Evolutionary conservation across 2,113 vertebrate species (phyloP), one percentile per base, ranked within the genome.

Genomic region (Hippocampus barbouri): DNA sequence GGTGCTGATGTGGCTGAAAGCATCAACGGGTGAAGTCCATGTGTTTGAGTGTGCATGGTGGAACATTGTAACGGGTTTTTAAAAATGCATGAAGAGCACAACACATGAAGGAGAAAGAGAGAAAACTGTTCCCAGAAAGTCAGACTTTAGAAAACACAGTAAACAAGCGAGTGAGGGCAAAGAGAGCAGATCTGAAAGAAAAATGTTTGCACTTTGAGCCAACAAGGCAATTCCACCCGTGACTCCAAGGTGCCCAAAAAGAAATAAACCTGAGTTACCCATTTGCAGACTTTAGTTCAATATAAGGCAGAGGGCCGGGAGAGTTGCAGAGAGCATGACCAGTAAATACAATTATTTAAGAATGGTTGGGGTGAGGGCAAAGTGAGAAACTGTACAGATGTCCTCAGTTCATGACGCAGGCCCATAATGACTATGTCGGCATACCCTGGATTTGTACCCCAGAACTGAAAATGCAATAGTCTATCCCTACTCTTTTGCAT

Each of bases 241-340:
- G 84, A 92, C 90, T 94, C 92, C 91, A 85, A 89, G 91, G 88
- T 85, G 89, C 90, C 89, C 84, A 90, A 90, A 91, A 86, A 91
- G 85, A 90, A 86, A 89, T 85, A 90, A 93, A 93, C 90, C 90
- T 92, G 86, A 91, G 91, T 91, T 94, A 92, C 90, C 93, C 93
- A 94, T 95, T 94, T 94, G 87, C 92, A 90, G 91, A 90, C 89
- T 91, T 94, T 94, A 94, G 92, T 94, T 94, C 90, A 74, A 92
- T 91, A 90, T 90, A 89, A 83, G 79, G 74, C 82, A 54, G 75
- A 76, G 84, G 85, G 84, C 83, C 84, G 83, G 54, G 83, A 92
- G 89, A 90, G 67, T 75, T 83, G 75, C 72, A 41, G 66, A 79
- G 77, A 75, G 71, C 83, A 68, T 53, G 80, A 76, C 75, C 84